Evolutionary conservation across 2,888 invertebrate species (phyloP).

Genomic region (Suillia variegata): DNA sequence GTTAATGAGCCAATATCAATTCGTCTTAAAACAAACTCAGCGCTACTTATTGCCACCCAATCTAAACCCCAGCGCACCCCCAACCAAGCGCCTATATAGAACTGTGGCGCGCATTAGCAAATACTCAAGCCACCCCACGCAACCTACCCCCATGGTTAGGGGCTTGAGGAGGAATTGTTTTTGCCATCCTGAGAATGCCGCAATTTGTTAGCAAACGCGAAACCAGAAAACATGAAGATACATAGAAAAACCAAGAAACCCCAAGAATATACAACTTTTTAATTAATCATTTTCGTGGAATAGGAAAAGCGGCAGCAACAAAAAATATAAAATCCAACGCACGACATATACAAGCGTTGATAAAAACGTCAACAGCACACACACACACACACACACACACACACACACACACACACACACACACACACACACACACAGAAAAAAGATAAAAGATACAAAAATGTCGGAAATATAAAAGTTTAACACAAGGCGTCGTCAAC

Average conservation of each 20-base stretch:
- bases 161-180: too few relatives aligned
- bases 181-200: background rate
- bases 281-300: background rate
- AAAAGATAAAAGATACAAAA: background rate
- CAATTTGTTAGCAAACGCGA: conserved; percentile 2
- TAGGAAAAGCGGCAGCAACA: background rate
- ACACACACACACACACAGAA: too few relatives aligned
- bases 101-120: background rate
- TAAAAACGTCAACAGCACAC: background rate
- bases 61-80: background rate
- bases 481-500: too few relatives aligned
- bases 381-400: too few relatives aligned
- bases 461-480: background rate
- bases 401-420: too few relatives aligned
- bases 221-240: too few relatives aligned
- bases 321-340: background rate
- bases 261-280: background rate
- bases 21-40: background rate
- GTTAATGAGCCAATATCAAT: conserved; percentile 1
- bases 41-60: background rate
- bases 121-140: background rate
- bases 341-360: too few relatives aligned
- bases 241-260: background rate
- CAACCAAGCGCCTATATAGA: too few relatives aligned
- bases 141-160: background rate